phyloP scores from a whole-genome alignment of 23 tunicate species.

The Botrylloides violaceus region DNA sequence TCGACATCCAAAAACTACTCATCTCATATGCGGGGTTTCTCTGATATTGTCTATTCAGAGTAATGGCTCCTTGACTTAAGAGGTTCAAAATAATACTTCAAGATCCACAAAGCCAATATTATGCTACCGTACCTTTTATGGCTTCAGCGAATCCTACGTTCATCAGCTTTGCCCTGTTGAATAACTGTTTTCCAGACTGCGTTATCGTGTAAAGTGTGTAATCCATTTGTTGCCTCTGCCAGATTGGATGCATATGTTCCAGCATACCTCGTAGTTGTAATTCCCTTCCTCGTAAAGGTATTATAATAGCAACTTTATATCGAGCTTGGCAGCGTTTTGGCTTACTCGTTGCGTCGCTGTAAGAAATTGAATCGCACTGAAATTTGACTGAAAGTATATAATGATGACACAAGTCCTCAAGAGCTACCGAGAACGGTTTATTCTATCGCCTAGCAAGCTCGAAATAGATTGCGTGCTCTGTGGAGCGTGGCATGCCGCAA shows the following conservation, averaged over 20 bases:
- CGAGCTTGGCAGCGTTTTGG: slow-evolving; percentile 40
- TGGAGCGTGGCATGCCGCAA: no score
- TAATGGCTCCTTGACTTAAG: no score
- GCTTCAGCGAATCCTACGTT: slow-evolving; percentile 59
- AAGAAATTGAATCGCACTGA: background rate
- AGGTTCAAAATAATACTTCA: no score
- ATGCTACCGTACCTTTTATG: slow-evolving; percentile 14
- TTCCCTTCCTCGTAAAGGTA: slow-evolving; percentile 37
- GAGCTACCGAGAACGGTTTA: no score
- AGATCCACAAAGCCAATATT: no score
- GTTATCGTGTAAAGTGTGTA: slow-evolving; percentile 42
- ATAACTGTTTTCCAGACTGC: slow-evolving; percentile 16
- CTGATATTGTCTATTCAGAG: no score
- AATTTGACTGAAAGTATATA: background rate
- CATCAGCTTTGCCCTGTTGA: slow-evolving; percentile 53
- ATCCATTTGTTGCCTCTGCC: slow-evolving; percentile 56
- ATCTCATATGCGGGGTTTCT: no score
- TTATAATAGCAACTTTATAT: slow-evolving; percentile 42
- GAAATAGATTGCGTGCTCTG: no score
- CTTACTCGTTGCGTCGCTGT: slow-evolving; percentile 9
- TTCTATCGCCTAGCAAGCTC: no score
- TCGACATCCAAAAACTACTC: no score
- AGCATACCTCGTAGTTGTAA: slow-evolving; percentile 31
- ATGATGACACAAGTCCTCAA: no score
- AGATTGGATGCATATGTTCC: slow-evolving; percentile 45